These are phyloP conservation scores for Chaetoderma sp. DNA, from an alignment of 2,888 invertebrate species.

Conservation along the genomic window DNA sequence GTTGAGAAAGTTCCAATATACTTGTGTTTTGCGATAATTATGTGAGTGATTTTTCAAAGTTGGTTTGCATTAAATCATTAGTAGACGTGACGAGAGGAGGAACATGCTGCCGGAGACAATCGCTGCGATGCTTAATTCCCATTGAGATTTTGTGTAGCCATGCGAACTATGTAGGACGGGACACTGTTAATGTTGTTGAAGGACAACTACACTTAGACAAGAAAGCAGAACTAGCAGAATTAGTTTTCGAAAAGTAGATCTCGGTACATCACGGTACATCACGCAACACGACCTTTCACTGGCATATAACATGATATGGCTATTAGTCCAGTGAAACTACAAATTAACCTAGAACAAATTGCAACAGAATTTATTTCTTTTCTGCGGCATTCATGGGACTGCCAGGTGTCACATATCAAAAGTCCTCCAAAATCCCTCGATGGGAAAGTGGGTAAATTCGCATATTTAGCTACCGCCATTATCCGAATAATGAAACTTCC, in stretches of 20 bases:
- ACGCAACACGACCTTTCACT: slow-evolving; percentile 11
- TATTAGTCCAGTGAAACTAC: no score
- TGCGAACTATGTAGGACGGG: neutral
- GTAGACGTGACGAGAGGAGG: neutral
- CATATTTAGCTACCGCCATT: no score
- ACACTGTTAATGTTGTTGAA: neutral
- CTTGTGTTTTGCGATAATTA: neutral
- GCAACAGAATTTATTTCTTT: no score
- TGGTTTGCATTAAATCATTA: neutral
- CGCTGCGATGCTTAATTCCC: neutral
- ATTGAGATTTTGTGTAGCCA: neutral
- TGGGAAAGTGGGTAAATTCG: no score
- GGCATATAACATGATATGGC: slow-evolving; percentile 24
- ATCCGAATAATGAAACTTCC: no score
- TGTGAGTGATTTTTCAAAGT: neutral
- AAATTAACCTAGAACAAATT: no score
- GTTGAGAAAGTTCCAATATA: neutral
- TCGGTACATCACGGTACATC: no score
- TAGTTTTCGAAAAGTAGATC: neutral
- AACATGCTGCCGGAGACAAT: neutral
- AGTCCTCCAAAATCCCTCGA: no score
- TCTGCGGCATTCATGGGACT: no score
- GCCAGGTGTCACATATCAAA: no score
- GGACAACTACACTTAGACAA: neutral
- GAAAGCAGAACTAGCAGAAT: neutral